These are phyloP conservation scores for Murina feae DNA, from an alignment of 2,113 vertebrate species.

Conservation along the genomic window DNA sequence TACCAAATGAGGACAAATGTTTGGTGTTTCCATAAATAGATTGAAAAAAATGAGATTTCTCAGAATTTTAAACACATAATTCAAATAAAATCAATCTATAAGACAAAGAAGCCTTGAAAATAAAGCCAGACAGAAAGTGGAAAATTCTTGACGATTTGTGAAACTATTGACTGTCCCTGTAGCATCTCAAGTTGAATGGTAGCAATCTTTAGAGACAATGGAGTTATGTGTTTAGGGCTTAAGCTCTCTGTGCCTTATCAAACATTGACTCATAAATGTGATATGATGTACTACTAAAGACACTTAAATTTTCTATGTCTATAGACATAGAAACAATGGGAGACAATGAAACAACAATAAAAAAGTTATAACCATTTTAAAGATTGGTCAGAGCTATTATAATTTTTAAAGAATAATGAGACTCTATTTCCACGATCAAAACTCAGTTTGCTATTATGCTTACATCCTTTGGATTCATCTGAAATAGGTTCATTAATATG, in stretches of 20 bases:
- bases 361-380: background rate
- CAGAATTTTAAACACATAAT: slow-evolving; percentile 1
- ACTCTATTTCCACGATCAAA: background rate
- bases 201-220: background rate
- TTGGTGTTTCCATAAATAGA: background rate
- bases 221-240: background rate
- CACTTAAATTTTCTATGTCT: background rate
- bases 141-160: background rate
- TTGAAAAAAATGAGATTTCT: background rate
- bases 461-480: background rate
- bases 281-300: background rate
- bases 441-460: background rate
- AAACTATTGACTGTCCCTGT: background rate
- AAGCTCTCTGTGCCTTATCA: background rate
- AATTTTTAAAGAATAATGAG: background rate
- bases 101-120: slow-evolving; percentile 26
- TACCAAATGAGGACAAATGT: background rate
- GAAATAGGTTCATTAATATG: background rate
- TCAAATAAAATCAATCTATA: slow-evolving; percentile 7
- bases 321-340: too few relatives aligned
- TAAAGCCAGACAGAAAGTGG: background rate
- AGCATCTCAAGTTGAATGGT: background rate
- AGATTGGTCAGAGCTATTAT: background rate
- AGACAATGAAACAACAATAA: background rate
- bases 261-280: background rate